A percentile compares a stretch with the other conserved stretches of the same genome.
Conservation (phyloP, 2,113 vertebrate genomes). For the Fukomys damarensis region DNA sequence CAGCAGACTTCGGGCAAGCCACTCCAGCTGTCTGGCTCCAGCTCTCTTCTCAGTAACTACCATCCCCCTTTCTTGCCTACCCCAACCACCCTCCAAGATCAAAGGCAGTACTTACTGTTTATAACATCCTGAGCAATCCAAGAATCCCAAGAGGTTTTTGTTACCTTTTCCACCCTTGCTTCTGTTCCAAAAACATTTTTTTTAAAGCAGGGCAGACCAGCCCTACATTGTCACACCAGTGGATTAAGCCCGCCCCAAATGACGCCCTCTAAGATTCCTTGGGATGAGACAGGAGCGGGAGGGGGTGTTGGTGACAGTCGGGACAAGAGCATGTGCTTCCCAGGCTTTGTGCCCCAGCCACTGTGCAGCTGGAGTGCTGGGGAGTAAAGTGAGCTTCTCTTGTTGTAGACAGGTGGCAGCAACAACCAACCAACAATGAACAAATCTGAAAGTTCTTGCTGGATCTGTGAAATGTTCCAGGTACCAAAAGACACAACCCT, state of each 20-base stretch:
- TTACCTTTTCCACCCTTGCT: constrained; percentile 82
- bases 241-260: neutral
- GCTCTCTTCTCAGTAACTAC: constrained; percentile 38
- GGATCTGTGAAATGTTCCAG: neutral
- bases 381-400: neutral
- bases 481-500: neutral
- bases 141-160: constrained; percentile 78
- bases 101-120: constrained; percentile 84
- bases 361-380: fast-evolving
- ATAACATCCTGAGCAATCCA: constrained; percentile 87
- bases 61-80: neutral
- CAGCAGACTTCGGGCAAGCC: constrained; percentile 82
- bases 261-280: neutral
- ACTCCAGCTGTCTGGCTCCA: constrained; percentile 64
- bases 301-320: neutral
- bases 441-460: neutral
- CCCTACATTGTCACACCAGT: neutral
- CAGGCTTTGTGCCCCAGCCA: constrained; percentile 43
- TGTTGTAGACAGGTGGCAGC: neutral
- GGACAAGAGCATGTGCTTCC: constrained; percentile 24
- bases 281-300: no score
- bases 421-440: neutral
- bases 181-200: constrained; percentile 76
- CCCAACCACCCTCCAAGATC: constrained; percentile 81
- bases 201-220: constrained; percentile 47